phyloP scores from a whole-genome alignment of 2,888 invertebrate species.

The Dryobotodes eremita region DNA sequence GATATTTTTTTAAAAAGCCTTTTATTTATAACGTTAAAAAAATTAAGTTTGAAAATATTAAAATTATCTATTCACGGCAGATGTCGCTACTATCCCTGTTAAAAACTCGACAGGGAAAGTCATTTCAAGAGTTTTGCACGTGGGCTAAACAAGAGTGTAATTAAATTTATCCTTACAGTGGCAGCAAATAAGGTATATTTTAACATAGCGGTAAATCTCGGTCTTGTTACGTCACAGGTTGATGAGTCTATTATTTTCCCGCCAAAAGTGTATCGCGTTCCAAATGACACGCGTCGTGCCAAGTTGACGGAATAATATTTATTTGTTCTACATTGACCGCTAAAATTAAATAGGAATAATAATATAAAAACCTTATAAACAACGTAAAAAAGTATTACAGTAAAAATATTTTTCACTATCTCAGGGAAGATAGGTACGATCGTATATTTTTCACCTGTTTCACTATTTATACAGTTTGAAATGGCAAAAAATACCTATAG shows the following conservation, averaged over 20 bases:
- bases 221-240: constrained; percentile 57
- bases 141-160: not conserved
- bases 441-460: constrained; percentile 44
- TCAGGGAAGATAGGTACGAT: not conserved
- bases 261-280: constrained; percentile 81
- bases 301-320: constrained; percentile 76
- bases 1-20: not conserved
- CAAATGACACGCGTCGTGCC: constrained; percentile 80
- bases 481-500: constrained; percentile 35
- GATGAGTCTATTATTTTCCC: constrained; percentile 81
- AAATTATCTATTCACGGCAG: constrained; percentile 30
- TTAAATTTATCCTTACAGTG: not conserved
- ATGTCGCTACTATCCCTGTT: constrained; percentile 52
- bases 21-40: too few species aligned
- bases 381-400: not conserved
- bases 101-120: not conserved
- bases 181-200: constrained; percentile 40
- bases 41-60: too few species aligned
- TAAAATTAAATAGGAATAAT: constrained; percentile 25
- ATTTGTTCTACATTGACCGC: constrained; percentile 76
- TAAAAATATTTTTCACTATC: not conserved
- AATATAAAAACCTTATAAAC: not conserved
- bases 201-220: constrained; percentile 14
- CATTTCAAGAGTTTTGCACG: constrained; percentile 29
- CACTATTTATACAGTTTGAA: constrained; percentile 32